A percentile compares a stretch with the other conserved stretches of the same genome.
Evolutionary conservation across 2,888 invertebrate genomes (phyloP).

Genomic region (Sesamia inferens): DNA sequence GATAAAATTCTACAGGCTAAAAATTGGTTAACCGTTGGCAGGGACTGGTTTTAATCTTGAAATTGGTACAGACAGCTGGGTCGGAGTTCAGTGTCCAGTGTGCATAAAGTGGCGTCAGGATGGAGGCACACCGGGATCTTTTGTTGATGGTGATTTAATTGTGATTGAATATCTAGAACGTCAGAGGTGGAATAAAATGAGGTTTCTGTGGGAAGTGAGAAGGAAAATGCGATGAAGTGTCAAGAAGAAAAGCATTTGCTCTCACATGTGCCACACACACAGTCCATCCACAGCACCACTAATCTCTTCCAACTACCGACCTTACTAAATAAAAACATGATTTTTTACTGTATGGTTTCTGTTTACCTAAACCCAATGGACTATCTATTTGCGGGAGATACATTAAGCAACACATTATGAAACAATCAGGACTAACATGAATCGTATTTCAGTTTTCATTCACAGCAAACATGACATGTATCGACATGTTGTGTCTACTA

Average conservation of each 20-base stretch:
- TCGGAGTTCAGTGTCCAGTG: conserved; percentile 14
- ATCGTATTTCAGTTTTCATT: neutral
- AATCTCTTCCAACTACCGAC: neutral
- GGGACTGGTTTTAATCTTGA: conserved; percentile 45
- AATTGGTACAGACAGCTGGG: conserved; percentile 43
- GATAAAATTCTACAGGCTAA: conserved; percentile 9
- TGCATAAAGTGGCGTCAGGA: neutral
- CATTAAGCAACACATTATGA: neutral
- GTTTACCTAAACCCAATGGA: neutral
- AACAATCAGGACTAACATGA: neutral
- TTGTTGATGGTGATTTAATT: conserved; percentile 27
- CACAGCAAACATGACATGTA: neutral
- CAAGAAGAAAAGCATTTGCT: neutral
- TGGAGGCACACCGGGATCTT: conserved; percentile 7
- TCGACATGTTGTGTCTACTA: neutral
- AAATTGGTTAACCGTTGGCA: conserved; percentile 12
- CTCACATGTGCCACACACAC: neutral
- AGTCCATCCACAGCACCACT: neutral
- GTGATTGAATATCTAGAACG: conserved; percentile 39
- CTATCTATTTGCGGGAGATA: neutral
- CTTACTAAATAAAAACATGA: neutral
- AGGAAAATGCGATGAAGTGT: no score
- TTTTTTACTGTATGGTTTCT: neutral
- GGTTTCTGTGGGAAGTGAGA: neutral
- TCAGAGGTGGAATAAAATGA: neutral